phyloP scores from a whole-genome alignment of 2,888 invertebrate species.

The Agonum fuliginosum region DNA sequence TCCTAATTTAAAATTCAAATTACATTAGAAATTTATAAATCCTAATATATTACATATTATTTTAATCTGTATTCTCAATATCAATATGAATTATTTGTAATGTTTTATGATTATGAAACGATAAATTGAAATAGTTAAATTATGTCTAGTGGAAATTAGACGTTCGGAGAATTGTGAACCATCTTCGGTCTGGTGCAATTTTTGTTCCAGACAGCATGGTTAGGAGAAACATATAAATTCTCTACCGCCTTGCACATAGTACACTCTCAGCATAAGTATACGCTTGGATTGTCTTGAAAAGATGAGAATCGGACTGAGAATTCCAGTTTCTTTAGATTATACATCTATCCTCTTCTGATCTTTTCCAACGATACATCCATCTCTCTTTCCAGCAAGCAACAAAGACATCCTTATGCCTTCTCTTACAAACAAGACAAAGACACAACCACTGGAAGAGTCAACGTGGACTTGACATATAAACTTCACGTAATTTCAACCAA shows the following conservation, averaged over 20 bases:
- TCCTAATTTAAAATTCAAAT: too few relatives aligned
- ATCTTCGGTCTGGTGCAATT: slow-evolving; percentile 49
- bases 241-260: slow-evolving; percentile 65
- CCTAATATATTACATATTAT: too few relatives aligned
- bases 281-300: slow-evolving; percentile 72
- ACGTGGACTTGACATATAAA: slow-evolving; percentile 44
- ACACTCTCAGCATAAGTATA: slow-evolving; percentile 69
- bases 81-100: neutral
- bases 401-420: slow-evolving; percentile 20
- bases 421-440: neutral
- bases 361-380: slow-evolving; percentile 33
- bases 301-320: slow-evolving; percentile 72
- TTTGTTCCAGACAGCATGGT: slow-evolving; percentile 68
- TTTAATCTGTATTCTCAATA: neutral
- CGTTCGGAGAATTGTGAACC: slow-evolving; percentile 21
- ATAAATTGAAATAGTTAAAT: too few relatives aligned
- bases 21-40: too few relatives aligned
- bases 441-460: slow-evolving; percentile 9
- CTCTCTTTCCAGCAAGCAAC: slow-evolving; percentile 30
- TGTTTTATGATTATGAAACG: neutral
- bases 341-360: slow-evolving; percentile 66
- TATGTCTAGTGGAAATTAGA: slow-evolving; percentile 18
- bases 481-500: slow-evolving; percentile 36
- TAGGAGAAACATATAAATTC: slow-evolving; percentile 69
- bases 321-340: slow-evolving; percentile 72